Evolutionary conservation across 2,797 vertebrate genomes (phyloP).

Genomic region (Rhinogobio ventralis): DNA sequence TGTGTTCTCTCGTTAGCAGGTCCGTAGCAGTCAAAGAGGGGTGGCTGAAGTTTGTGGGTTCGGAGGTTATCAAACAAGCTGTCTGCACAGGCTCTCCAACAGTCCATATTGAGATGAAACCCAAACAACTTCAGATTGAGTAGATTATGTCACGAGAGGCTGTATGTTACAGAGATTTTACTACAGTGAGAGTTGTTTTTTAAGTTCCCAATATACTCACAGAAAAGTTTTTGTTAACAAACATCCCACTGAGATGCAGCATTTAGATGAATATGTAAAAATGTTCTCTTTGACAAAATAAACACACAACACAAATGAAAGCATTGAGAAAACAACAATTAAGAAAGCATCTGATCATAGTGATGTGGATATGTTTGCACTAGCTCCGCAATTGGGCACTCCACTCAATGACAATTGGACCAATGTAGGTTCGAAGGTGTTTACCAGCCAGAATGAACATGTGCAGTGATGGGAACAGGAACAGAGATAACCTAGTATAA

Average conservation of each 20-base stretch:
- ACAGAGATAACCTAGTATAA: slow-evolving; percentile 54
- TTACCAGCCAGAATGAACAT: not conserved
- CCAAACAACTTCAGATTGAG: slow-evolving; percentile 32
- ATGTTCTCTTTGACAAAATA: not conserved
- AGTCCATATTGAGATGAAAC: slow-evolving; percentile 46
- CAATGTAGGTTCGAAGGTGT: not conserved
- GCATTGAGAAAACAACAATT: not conserved
- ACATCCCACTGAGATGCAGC: not conserved
- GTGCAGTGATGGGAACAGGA: not conserved
- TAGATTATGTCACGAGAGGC: not conserved
- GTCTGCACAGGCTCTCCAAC: slow-evolving; percentile 33
- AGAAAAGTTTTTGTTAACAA: not conserved
- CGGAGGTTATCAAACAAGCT: slow-evolving; percentile 40
- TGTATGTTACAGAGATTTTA: not conserved
- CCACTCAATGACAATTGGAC: not conserved
- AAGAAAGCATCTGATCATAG: not conserved
- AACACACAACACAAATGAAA: not conserved
- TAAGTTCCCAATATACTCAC: not conserved
- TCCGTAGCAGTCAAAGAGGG: not conserved
- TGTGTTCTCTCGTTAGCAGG: slow-evolving; percentile 1
- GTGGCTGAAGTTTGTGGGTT: slow-evolving; percentile 31
- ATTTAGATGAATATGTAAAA: not conserved
- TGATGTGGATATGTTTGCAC: not conserved
- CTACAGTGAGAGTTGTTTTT: not conserved
- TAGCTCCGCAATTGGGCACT: not conserved